Evolutionary conservation across 2,113 vertebrate genomes (phyloP).

Genomic region (Fulmarus glacialis): DNA sequence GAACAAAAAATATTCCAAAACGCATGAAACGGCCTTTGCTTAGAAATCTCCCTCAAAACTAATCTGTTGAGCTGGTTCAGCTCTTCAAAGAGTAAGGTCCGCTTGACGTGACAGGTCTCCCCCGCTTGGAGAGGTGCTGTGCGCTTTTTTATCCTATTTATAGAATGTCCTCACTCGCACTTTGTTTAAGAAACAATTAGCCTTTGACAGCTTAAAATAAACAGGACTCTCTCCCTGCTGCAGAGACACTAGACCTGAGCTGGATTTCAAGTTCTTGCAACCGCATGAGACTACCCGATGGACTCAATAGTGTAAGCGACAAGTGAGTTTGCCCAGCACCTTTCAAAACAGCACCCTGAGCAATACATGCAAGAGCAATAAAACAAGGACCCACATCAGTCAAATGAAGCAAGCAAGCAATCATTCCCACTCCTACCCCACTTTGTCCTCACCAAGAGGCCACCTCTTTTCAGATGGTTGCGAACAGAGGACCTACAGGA

Average conservation of each 20-base stretch:
- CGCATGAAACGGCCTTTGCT: neutral
- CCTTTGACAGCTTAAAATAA: slow-evolving; percentile 44
- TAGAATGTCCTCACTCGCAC: neutral
- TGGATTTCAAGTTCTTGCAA: neutral
- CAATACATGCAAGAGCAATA: neutral
- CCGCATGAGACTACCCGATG: neutral
- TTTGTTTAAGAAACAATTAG: slow-evolving; percentile 61
- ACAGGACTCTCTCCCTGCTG: neutral
- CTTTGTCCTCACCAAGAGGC: neutral
- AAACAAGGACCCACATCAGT: neutral
- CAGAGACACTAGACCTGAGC: neutral
- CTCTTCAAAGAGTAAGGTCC: neutral
- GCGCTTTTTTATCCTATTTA: neutral
- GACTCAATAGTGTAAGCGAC: neutral
- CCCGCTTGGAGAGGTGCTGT: neutral
- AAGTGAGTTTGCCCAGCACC: neutral
- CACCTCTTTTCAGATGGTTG: neutral
- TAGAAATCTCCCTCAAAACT: neutral
- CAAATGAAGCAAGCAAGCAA: neutral
- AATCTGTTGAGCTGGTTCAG: neutral
- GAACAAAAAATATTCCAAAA: neutral
- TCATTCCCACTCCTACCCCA: neutral
- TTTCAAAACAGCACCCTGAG: neutral
- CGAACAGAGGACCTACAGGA: neutral
- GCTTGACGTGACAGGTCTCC: neutral